Evolutionary conservation across 1,140 invertebrate species (phyloP).

Genomic region (Acromyrmex heyeri): DNA sequence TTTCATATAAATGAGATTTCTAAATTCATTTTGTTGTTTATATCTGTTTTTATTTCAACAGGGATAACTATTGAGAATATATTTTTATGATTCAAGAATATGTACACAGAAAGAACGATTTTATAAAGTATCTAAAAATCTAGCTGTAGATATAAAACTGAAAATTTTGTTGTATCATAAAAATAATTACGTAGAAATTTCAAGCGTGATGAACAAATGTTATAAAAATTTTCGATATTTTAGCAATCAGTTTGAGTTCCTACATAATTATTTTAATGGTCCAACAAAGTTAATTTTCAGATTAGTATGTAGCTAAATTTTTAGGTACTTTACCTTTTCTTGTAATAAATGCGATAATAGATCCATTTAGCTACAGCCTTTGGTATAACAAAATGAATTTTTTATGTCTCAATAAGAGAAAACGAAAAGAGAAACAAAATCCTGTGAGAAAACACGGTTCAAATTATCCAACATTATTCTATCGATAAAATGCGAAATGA

Average conservation of each 20-base stretch:
- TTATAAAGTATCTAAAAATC: no score
- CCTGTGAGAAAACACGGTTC: background rate
- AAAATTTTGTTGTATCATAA: no score
- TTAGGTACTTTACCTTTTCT: no score
- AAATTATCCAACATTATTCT: background rate
- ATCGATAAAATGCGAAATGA: background rate
- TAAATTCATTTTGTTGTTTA: background rate
- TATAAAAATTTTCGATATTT: no score
- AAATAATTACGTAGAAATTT: no score
- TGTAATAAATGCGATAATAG: background rate
- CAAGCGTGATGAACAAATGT: no score
- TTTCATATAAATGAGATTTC: background rate
- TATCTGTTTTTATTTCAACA: background rate
- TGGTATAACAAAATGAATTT: background rate
- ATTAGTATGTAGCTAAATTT: no score
- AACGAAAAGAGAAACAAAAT: background rate
- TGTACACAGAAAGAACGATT: no score
- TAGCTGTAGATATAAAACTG: no score
- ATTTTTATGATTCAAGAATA: constrained; percentile 8
- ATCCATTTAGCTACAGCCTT: background rate
- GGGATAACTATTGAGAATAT: background rate
- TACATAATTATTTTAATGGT: no score
- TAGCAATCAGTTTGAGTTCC: no score
- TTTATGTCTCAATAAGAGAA: background rate
- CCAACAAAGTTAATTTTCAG: no score